Base-by-base conservation (phyloP, 2,888 invertebrate genomes). In the Rotaria sp. region DNA sequence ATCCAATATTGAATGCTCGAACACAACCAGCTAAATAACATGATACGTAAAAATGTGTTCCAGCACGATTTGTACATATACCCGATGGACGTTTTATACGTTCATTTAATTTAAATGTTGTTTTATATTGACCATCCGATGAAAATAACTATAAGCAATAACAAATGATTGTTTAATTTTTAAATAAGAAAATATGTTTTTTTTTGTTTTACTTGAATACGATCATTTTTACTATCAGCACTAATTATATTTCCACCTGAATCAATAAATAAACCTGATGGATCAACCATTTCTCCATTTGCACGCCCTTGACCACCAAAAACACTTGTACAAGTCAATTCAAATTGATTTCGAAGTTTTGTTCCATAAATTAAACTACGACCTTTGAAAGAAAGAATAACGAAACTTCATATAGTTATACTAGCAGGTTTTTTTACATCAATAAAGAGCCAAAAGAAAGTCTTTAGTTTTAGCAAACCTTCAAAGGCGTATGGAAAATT, bases 181-280 rank as follows among this genome's bases (percentile, higher is more conserved):
- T 4, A 50, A 50, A 52, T 1, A 52, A 3, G 4, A 52, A 4
- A 52, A 3, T 10, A 52, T 1, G 21, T 0, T 8, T 21, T 18
- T 67, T 35, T 30, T 59, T 59, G 3, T 45, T 45, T 45, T 80
- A 80, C 80, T 26, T 80, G 80, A 80, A 80, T 45, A 41, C 89
- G 87, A 87, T 89, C 88, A 85, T 89, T 89, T 86, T 88, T 89
- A 87, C 89, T 89, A 87, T 90, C 90, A 4, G 88, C 90, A 15
- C 89, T 88, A 11, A 90, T 86, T 85, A 89, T 88, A 86, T 90
- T 88, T 5, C 90, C 90, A 84, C 87, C 87, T 80, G 85, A 87
- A 87, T 89, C 90, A 1, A 88, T 88, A 15, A 89, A 87, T 13
- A 89, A 87, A 13, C 89, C 90, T n/a, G 89, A 89, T 7, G 90